Percentiles rank a stretch among this genome's conserved stretches.
These are phyloP conservation scores for Ondatra zibethicus DNA, from an alignment of 2,113 vertebrate genomes.

Conservation along the genomic window DNA sequence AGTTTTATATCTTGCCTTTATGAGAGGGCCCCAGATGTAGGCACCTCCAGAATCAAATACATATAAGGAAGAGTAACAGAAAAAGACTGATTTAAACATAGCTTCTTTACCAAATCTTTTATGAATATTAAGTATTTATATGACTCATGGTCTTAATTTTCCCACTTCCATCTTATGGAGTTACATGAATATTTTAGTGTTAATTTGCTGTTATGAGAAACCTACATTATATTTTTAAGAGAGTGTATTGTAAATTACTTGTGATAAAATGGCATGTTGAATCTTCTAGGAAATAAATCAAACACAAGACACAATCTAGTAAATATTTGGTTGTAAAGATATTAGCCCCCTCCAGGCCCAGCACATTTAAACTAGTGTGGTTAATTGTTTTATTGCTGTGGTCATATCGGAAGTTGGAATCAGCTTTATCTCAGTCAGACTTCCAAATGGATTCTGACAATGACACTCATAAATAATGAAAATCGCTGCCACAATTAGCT, in stretches of 20 bases:
- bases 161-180: not conserved
- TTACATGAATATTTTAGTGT: constrained; percentile 24
- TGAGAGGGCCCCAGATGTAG: not conserved
- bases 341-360: constrained; percentile 20
- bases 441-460: constrained; percentile 83
- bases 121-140: constrained; percentile 52
- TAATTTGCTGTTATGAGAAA: constrained; percentile 45
- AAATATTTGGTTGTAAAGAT: constrained; percentile 72
- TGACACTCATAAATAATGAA: constrained; percentile 84
- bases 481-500: constrained; percentile 83
- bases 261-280: constrained; percentile 38
- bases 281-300: constrained; percentile 52
- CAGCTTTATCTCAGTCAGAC: constrained; percentile 78
- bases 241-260: not conserved
- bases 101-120: constrained; percentile 12
- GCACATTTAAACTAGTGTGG: constrained; percentile 71
- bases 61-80: not conserved
- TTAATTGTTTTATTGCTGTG: constrained; percentile 81
- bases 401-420: constrained; percentile 69
- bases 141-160: constrained; percentile 39
- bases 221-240: constrained; percentile 2
- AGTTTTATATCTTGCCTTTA: not conserved
- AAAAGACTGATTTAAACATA: constrained; percentile 1
- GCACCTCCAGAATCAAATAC: not conserved
- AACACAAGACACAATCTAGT: not conserved